These are phyloP conservation scores for Anthophora plumipes DNA, from an alignment of 2,888 invertebrate species.

Conservation along the genomic window DNA sequence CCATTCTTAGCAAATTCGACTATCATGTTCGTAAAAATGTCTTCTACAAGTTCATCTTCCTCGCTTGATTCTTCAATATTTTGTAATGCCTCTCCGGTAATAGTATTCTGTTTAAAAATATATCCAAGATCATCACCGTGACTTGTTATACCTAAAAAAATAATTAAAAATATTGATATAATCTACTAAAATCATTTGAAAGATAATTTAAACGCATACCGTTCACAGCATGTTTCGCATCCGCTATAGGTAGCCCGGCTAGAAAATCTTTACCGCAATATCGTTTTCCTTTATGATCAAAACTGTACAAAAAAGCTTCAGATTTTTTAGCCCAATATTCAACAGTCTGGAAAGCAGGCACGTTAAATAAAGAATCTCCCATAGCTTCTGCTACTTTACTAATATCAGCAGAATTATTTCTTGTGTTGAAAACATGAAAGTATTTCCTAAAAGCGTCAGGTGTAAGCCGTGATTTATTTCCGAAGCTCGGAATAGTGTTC, in stretches of 20 bases:
- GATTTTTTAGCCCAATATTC: slow-evolving; percentile 89
- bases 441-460: slow-evolving; percentile 75
- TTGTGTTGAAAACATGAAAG: slow-evolving; percentile 54
- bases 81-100: slow-evolving; percentile 67
- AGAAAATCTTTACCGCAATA: slow-evolving; percentile 88
- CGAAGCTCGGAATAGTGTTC: slow-evolving; percentile 78
- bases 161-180: not conserved
- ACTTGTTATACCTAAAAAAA: slow-evolving; percentile 58
- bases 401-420: slow-evolving; percentile 83
- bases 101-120: slow-evolving; percentile 73
- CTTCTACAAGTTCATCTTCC: slow-evolving; percentile 88
- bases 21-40: slow-evolving; percentile 88
- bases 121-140: slow-evolving; percentile 78
- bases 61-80: slow-evolving; percentile 76
- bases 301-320: slow-evolving; percentile 90
- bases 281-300: slow-evolving; percentile 89
- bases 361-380: slow-evolving; percentile 91
- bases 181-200: not conserved
- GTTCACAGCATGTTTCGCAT: slow-evolving; percentile 75
- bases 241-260: slow-evolving; percentile 88
- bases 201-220: slow-evolving; percentile 32
- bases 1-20: slow-evolving; percentile 88
- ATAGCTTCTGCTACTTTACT: slow-evolving; percentile 87
- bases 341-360: slow-evolving; percentile 90
- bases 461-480: slow-evolving; percentile 64